Conservation (phyloP, 53 echinoderm and acorn worm species). For the Paelopatides confundens region DNA sequence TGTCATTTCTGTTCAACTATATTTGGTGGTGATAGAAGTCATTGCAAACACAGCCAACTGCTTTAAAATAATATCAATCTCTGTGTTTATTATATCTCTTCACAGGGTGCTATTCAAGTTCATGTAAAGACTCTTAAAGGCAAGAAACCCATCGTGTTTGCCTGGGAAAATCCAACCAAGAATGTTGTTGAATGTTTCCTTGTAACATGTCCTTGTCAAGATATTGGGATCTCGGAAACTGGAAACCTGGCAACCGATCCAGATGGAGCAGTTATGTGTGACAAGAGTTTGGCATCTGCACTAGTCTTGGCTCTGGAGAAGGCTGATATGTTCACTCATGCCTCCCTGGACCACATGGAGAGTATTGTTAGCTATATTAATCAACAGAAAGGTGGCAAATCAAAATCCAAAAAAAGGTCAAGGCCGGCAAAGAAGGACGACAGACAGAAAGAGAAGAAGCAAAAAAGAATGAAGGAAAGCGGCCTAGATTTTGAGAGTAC, state of each 20-base stretch:
- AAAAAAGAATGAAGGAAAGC: neutral
- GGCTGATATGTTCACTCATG: neutral
- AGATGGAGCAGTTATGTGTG: neutral
- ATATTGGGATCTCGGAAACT: neutral
- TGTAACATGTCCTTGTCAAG: conserved; percentile 38
- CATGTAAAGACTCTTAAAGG: neutral
- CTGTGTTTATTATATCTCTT: too few relatives aligned
- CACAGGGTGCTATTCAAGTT: neutral
- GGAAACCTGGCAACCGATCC: neutral
- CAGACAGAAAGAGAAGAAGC: neutral
- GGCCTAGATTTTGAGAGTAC: neutral
- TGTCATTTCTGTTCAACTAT: too few relatives aligned
- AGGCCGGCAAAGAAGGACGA: neutral
- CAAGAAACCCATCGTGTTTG: neutral
- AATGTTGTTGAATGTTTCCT: neutral
- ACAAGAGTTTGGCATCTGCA: neutral
- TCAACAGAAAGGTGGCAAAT: neutral
- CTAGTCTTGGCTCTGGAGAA: conserved; percentile 1
- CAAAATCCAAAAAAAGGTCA: neutral
- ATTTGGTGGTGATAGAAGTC: too few relatives aligned
- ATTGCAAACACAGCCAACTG: too few relatives aligned
- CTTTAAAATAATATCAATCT: too few relatives aligned
- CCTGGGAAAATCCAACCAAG: conserved; percentile 19
- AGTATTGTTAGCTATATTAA: neutral
- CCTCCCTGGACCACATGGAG: neutral